These are phyloP conservation scores for Perca fluviatilis DNA, from an alignment of 2,113 vertebrate species.

Conservation along the genomic window DNA sequence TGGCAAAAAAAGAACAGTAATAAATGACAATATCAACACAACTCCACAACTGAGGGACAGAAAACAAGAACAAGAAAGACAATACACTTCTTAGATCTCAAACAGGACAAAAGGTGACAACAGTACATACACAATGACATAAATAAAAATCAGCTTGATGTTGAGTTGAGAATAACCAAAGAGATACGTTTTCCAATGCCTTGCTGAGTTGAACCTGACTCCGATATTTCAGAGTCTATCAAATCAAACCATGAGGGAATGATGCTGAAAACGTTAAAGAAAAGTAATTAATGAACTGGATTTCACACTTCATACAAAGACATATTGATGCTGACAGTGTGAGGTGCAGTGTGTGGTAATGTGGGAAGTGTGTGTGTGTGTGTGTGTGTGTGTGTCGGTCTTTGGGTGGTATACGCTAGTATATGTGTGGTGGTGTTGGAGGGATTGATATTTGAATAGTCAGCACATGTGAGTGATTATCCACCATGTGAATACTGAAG, in stretches of 20 bases:
- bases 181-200: neutral
- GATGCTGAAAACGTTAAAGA: neutral
- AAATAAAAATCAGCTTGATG: neutral
- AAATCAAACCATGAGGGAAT: neutral
- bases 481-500: constrained; percentile 12
- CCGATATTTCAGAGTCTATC: neutral
- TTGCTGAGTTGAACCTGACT: neutral
- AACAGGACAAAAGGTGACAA: no score
- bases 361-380: neutral
- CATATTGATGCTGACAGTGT: constrained; percentile 9
- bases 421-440: neutral
- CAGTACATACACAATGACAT: neutral
- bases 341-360: neutral
- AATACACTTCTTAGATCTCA: neutral
- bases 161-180: neutral
- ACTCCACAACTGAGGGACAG: neutral
- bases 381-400: neutral
- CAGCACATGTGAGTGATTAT: constrained; percentile 36
- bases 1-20: neutral
- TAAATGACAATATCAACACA: neutral
- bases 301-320: neutral
- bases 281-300: neutral
- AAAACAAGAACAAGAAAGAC: neutral
- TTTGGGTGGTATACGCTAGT: neutral
- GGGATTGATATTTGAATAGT: constrained; percentile 26